Base-by-base conservation (phyloP, 1,140 invertebrate species). In the Drosophila kohkoa region DNA sequence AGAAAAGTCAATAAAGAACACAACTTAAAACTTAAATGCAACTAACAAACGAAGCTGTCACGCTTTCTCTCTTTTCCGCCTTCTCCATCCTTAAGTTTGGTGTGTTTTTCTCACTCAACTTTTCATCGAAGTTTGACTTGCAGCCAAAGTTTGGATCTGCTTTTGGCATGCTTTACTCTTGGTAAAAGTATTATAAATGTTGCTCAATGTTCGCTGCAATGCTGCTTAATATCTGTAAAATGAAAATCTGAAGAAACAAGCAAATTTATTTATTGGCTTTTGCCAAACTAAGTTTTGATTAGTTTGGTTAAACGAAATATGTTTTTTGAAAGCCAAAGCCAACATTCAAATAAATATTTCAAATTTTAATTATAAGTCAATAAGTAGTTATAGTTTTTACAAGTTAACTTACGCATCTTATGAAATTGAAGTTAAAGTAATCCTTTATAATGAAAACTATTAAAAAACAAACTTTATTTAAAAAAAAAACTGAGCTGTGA, bases 121-220 rank as follows among this genome's bases (percentile, higher is more conserved):
- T 88, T 79, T 77, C 68, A 69, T 71, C 81, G 66, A 85, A 85
- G 77, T 85, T 85, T 82, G 81, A 83, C 81, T 74, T 77, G 67
- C 63, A 76, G 46, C 67, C 48, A 73, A 87, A 88, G 51, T 79
- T 87, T 70, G 13, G 51, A 55, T 54, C 71, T 54, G 57, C 48
- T 73, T 58, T 32, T 25, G 35, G 20, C 41, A 35, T 10, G 13
- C n/a, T 32, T 69, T 74, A 62, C 65, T 30, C 71, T 74, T 62
- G 43, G 32, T 74, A 3, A 55, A 68, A 54, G 71, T 55, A 49
- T 74, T 74, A 74, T 54, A 74, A 62, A 62, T 69, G 38, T 13
- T n/a, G 20, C 65, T 62, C 41, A 25, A 55, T 69, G 30, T 30
- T 73, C 15, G 64, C 20, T 25, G 20, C 48, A 4, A 74, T 41